Evolutionary conservation across 1,140 invertebrate species (phyloP).

Genomic region (Gyrodactylus bullatarudis): DNA sequence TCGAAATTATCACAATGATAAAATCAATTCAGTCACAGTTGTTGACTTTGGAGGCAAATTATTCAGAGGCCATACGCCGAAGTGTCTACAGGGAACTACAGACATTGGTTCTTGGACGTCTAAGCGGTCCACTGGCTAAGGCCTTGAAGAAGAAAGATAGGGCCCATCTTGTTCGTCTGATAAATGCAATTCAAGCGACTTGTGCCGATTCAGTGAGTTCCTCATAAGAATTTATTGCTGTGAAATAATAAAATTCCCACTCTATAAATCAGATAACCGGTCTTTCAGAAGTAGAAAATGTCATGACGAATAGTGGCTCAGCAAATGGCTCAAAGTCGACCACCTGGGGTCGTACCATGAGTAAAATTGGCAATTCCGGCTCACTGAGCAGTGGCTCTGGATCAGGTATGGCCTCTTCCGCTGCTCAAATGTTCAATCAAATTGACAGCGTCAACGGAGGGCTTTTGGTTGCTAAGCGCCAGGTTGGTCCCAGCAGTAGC

Average conservation of each 20-base stretch:
- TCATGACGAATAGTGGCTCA: slow-evolving; percentile 67
- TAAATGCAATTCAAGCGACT: background rate
- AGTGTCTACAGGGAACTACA: slow-evolving; percentile 86
- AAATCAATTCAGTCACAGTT: slow-evolving; percentile 87
- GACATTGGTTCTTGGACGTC: slow-evolving; percentile 61
- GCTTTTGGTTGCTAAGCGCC: background rate
- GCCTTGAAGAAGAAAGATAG: slow-evolving; percentile 78
- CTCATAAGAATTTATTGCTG: background rate
- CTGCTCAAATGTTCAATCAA: background rate
- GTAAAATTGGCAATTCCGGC: background rate
- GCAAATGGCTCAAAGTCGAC: slow-evolving; percentile 34
- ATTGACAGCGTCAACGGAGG: background rate
- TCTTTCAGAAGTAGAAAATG: slow-evolving; percentile 46
- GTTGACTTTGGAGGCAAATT: slow-evolving; percentile 81
- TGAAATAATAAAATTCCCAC: too few relatives aligned
- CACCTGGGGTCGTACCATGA: background rate
- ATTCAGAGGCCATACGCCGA: slow-evolving; percentile 64
- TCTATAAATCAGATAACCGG: background rate
- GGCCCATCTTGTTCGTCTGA: background rate
- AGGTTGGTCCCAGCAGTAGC: slow-evolving; percentile 6
- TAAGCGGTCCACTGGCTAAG: slow-evolving; percentile 68
- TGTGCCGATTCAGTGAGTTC: background rate
- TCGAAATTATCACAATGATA: slow-evolving; percentile 95
- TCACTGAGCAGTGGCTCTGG: background rate
- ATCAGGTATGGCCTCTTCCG: background rate